A percentile compares a stretch with the other conserved stretches of the same genome.
Evolutionary conservation across 2,113 vertebrate species (phyloP).

Genomic region (Prunella himalayana): DNA sequence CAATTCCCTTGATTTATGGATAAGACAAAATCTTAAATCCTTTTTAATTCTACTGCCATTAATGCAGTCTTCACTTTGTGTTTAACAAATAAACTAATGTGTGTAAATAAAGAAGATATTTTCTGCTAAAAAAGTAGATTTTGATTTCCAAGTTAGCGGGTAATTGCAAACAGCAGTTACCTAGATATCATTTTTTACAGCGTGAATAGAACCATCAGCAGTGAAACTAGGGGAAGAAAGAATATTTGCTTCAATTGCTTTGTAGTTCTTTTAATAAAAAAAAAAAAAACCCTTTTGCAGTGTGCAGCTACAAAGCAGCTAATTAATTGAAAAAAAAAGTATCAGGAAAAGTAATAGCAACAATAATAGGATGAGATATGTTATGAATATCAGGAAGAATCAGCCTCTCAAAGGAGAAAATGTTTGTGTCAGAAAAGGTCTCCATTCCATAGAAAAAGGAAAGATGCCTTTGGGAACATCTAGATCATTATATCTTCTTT

Average conservation of each 20-base stretch:
- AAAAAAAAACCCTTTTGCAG: not conserved
- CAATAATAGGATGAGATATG: not conserved
- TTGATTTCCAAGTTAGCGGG: not conserved
- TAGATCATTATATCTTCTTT: not conserved
- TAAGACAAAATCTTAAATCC: not conserved
- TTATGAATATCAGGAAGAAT: not conserved
- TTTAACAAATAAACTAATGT: constrained; percentile 3
- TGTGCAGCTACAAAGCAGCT: not conserved
- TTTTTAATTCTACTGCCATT: not conserved
- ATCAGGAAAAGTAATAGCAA: not conserved
- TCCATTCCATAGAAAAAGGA: not conserved
- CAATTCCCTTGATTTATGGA: not conserved
- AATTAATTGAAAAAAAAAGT: not conserved
- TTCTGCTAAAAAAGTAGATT: not conserved
- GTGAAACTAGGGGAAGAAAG: not conserved
- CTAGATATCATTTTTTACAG: not conserved
- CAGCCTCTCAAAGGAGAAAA: not conserved
- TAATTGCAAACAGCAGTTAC: not conserved
- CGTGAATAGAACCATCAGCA: not conserved
- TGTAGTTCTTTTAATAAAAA: not conserved
- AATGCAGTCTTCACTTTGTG: not conserved
- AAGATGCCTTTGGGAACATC: not conserved
- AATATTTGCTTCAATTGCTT: not conserved
- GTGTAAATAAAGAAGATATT: not conserved
- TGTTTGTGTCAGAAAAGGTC: not conserved